Conservation (phyloP, 2,888 invertebrate genomes). For the Athalia circularis region DNA sequence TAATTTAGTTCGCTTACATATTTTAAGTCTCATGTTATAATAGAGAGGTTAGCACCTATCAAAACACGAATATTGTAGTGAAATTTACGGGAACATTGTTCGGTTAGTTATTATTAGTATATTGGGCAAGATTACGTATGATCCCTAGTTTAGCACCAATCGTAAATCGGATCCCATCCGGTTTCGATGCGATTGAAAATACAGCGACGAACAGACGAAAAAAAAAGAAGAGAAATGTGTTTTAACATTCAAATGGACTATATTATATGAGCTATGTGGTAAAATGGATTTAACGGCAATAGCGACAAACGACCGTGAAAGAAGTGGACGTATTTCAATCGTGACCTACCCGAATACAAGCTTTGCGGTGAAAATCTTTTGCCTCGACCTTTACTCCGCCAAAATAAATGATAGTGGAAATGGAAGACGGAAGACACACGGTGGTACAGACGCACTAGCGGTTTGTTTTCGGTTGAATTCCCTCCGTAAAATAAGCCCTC, state of each 20-base stretch:
- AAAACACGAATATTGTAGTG: conserved; percentile 32
- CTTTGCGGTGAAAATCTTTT: background rate
- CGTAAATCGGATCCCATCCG: conserved; percentile 24
- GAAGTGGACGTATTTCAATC: background rate
- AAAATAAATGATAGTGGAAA: background rate
- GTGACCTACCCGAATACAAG: conserved; percentile 26
- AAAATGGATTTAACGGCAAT: conserved; percentile 8
- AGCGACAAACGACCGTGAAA: background rate
- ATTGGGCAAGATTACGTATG: conserved; percentile 10
- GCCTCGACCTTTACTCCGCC: background rate
- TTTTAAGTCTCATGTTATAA: background rate
- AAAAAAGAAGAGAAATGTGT: conserved; percentile 14
- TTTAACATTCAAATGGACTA: conserved; percentile 12
- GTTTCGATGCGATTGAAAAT: conserved; percentile 9
- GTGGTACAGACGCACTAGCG: background rate
- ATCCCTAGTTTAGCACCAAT: conserved; percentile 33
- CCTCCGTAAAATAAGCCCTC: no score
- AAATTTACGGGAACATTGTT: conserved; percentile 25
- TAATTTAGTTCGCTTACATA: conserved; percentile 15
- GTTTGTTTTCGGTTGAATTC: no score
- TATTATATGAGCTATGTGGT: conserved; percentile 11
- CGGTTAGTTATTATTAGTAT: conserved; percentile 29
- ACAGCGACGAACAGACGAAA: background rate
- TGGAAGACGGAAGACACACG: background rate
- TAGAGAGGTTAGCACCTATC: conserved; percentile 33